Evolutionary conservation across 2,113 vertebrate species (phyloP), one percentile per base, ranked within the genome.

Genomic region (Pluvianellus socialis): DNA sequence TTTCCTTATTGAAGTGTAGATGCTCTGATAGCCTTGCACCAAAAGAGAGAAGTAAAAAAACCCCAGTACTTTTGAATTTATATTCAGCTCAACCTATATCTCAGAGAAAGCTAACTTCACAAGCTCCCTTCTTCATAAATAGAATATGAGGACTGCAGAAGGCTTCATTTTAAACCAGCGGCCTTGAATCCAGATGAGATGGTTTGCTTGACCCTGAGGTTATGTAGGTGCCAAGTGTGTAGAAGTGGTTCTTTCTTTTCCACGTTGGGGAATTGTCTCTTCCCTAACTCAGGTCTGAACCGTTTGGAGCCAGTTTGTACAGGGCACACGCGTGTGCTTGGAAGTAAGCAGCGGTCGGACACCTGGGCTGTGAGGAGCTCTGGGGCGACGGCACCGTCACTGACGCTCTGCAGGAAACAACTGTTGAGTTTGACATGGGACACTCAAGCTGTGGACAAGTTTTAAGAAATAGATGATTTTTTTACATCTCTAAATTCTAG

Each of bases 281-380:
- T 21, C 4, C 20, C 49, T 47, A 49, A 0, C 40, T 52, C 3
- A 0, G 32, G 3, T 42, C 32, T 55, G 86, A 65, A 42, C 40
- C 4, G 0, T 15, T 40, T 33, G 79, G 40, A 66, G 45, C 7
- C n/a, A 4, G 86, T 5, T 42, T 61, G 38, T 28, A 15, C 35
- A 24, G 74, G 1, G 23, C 55, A 22, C 3, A 1, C 16, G n/a
- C 2, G 5, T 32, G 11, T 0, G 0, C 3, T 3, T 4, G 72
- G 73, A 15, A 15, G 26, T 50, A 21, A 76, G 58, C 40, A 44
- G 58, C 72, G 10, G 13, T 26, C 32, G n/a, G 88, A 6, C 42
- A 9, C 14, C 38, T 50, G 28, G 73, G 21, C 70, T 72, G 47
- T 50, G 56, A 28, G 61, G 28, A 32, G 6, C 45, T 61, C 1